Base-by-base conservation (phyloP, 2,113 vertebrate species). In the Lutjanus erythropterus region DNA sequence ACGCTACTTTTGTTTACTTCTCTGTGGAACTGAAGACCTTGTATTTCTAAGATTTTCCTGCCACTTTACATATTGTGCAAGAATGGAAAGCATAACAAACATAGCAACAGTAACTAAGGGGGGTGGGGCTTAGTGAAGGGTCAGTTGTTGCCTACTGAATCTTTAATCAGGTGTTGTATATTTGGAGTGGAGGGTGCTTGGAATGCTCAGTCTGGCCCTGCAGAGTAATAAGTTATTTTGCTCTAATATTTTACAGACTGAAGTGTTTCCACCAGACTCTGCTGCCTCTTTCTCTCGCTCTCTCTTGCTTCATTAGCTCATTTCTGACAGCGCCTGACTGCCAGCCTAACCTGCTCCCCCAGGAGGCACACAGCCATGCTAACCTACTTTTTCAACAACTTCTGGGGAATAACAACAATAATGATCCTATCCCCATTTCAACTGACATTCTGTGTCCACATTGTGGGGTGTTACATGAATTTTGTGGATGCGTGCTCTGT, bases 331-430 rank as follows among this genome's bases (percentile, higher is more conserved):
- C 18, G 16, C 64, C 69, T 61, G 62, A 52, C 53, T 71, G 25
- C 46, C 65, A 62, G 61, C 66, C 44, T 35, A 1, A 42, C 69
- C 64, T 42, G 56, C 23, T 59, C 52, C 83, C 75, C n/a, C 19
- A 25, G 25, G 64, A 66, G 46, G 41, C 62, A 58, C 71, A 64
- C 60, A 71, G 65, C 55, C 66, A 75, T 27, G 55, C 61, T 85
- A 78, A 87, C 89, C 91, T 83, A 87, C 66, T 87, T 91, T 72
- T 66, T 46, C 21, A 44, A 75, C 72, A 49, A 58, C 42, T 62
- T 77, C 1, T 77, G 62, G n/a, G 9, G 27, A 58, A 69, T 58
- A 69, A 73, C 31, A 81, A 59, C 56, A 70, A 75, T 58, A 62
- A 64, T 49, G 23, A 71, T 62, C 46, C 46, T 39, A 11, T 65